Evolutionary conservation across 2,797 vertebrate species (phyloP), one percentile per base, ranked within the genome.

Genomic region (Eurystomus glaucurus): DNA sequence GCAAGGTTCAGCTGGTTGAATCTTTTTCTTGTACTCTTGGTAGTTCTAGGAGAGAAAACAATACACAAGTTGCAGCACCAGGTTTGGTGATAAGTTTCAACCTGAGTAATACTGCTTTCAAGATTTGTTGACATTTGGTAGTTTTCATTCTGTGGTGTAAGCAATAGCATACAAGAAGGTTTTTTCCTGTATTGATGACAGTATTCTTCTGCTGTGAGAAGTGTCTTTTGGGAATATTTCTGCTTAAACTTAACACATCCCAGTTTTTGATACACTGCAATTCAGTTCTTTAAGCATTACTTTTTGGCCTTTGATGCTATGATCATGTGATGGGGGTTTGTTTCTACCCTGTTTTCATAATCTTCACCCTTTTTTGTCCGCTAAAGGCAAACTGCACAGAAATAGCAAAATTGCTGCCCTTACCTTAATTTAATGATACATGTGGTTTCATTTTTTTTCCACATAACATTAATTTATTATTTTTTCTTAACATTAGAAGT

Each of bases 331-430:
- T 86, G 48, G 62, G 91, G 82, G 51, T 93, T 93, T 94, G 88
- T 91, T 93, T 96, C 96, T 96, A 52, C 90, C 85, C 88, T 97
- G 74, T 93, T 96, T 91, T 95, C 96, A 66, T 86, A 86, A 92
- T 96, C 91, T 96, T 96, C 82, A 93, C 20, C 76, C 66, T 37
- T 92, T 96, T 95, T 96, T 90, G 91, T 84, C 96, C 62, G 8
- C 81, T 97, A 92, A 96, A 97, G 96, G 96, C 96, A 97, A 97
- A 97, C 93, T 96, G 95, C 97, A 97, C 51, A 84, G 80, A 96
- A 93, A 19, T 72, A 70, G 14, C 86, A 37, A 58, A 95, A 94
- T 82, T 82, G 6, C 45, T 93, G 50, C 50, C 72, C 64, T 29
- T 71, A 60, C 3, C 1, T 87, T 80, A 84, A 55, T 60, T 93